Conservation (phyloP, 2,113 vertebrate species). For the Daphoenositta chrysoptera region DNA sequence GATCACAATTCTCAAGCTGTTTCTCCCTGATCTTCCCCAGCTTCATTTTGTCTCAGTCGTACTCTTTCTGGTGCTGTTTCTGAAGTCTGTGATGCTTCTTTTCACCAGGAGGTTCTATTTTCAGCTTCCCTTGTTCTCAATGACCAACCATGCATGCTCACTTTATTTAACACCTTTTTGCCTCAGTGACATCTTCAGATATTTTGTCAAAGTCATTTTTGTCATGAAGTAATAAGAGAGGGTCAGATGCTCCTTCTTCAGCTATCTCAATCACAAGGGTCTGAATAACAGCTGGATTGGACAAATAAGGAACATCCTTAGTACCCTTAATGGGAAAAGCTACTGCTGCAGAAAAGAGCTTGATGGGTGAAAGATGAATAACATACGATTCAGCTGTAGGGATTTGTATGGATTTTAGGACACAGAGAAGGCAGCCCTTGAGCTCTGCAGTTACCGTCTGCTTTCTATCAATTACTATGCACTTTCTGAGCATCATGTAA, state of each 20-base stretch:
- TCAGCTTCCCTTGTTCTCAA: constrained; percentile 23
- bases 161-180: constrained; percentile 21
- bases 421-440: neutral
- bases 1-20: neutral
- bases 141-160: constrained; percentile 9
- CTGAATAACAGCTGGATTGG: neutral
- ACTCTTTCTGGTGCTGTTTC: neutral
- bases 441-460: neutral
- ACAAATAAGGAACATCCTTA: neutral
- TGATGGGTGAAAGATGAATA: neutral
- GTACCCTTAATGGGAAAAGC: neutral
- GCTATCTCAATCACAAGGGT: neutral
- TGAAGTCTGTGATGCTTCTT: neutral
- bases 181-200: neutral
- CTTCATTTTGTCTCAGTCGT: neutral
- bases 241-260: neutral
- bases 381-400: neutral
- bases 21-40: neutral
- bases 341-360: neutral
- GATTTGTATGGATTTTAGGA: neutral
- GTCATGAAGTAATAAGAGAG: neutral
- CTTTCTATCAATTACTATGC: neutral
- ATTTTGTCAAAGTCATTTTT: constrained; percentile 14
- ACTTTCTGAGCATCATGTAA: neutral
- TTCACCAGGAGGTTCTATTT: constrained; percentile 45